A percentile compares a stretch with the other conserved stretches of the same genome.
phyloP scores from a whole-genome alignment of 2,888 invertebrate species.

The Dasysyrphus tricinctus region DNA sequence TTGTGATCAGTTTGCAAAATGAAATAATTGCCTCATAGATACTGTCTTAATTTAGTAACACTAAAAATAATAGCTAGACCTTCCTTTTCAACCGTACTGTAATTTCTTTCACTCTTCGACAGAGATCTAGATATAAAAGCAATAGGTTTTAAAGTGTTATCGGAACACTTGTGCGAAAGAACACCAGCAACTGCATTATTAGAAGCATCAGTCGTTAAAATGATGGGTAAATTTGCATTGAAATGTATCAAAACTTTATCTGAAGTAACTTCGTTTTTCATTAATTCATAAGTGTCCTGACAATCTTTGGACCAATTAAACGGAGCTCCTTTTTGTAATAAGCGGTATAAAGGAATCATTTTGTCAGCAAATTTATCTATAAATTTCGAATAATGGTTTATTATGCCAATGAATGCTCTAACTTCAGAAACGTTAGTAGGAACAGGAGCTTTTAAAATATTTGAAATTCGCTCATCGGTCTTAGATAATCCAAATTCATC shows the following conservation, averaged over 20 bases:
- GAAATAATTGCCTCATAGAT: conserved; percentile 10
- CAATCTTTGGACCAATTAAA: conserved; percentile 9
- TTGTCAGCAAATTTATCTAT: conserved; percentile 9
- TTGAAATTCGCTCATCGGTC: conserved; percentile 2
- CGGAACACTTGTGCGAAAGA: conserved; percentile 5
- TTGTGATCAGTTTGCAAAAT: conserved; percentile 5
- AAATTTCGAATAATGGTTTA: conserved; percentile 18
- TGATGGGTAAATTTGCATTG: conserved; percentile 25
- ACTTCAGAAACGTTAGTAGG: conserved; percentile 18
- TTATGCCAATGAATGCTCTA: too few species aligned
- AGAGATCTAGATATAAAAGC: conserved; percentile 37
- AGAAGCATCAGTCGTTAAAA: conserved; percentile 47
- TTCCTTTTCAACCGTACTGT: conserved; percentile 2
- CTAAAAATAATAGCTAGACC: conserved; percentile 6
- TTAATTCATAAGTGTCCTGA: conserved; percentile 21
- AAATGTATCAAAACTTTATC: conserved; percentile 43
- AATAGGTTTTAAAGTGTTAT: conserved; percentile 11
- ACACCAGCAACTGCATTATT: conserved; percentile 28
- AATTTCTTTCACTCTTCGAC: conserved; percentile 7
- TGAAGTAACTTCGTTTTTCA: too few species aligned
- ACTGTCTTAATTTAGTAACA: conserved; percentile 4
- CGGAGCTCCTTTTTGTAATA: neutral
- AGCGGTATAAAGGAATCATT: conserved; percentile 9
- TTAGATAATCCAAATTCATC: conserved; percentile 16
- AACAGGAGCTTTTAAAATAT: conserved; percentile 6